These are phyloP conservation scores for Heterohyrax brucei DNA, from an alignment of 2,797 vertebrate species.

Conservation along the genomic window DNA sequence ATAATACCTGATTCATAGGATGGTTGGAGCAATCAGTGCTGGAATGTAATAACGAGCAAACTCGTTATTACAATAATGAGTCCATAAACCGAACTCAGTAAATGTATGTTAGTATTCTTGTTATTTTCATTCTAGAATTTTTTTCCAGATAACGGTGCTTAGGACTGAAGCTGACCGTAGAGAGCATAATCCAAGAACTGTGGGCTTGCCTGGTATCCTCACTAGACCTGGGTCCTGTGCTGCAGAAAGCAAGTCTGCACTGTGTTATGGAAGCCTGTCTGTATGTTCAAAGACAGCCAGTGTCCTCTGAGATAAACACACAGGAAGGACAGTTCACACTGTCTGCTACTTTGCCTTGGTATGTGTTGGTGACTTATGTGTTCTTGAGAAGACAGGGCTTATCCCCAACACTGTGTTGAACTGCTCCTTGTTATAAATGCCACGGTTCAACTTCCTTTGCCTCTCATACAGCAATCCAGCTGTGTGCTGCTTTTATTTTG, in stretches of 20 bases:
- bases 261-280: fast-evolving
- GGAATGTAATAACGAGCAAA: not conserved
- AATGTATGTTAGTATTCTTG: not conserved
- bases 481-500: not conserved
- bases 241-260: not conserved
- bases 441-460: not conserved
- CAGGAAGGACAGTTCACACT: not conserved
- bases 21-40: not conserved
- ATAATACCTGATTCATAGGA: not conserved
- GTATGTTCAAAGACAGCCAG: not conserved
- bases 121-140: not conserved
- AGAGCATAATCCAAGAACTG: not conserved
- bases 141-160: not conserved
- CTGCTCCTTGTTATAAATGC: not conserved
- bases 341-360: too few relatives aligned
- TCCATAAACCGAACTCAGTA: not conserved
- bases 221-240: not conserved
- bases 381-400: not conserved
- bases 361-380: not conserved
- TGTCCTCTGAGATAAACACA: not conserved
- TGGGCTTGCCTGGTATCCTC: not conserved
- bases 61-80: not conserved
- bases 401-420: not conserved
- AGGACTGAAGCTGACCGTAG: not conserved
- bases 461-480: fast-evolving